These are phyloP conservation scores for Centroberyx gerrardi DNA, from an alignment of 2,797 vertebrate species.

Conservation along the genomic window DNA sequence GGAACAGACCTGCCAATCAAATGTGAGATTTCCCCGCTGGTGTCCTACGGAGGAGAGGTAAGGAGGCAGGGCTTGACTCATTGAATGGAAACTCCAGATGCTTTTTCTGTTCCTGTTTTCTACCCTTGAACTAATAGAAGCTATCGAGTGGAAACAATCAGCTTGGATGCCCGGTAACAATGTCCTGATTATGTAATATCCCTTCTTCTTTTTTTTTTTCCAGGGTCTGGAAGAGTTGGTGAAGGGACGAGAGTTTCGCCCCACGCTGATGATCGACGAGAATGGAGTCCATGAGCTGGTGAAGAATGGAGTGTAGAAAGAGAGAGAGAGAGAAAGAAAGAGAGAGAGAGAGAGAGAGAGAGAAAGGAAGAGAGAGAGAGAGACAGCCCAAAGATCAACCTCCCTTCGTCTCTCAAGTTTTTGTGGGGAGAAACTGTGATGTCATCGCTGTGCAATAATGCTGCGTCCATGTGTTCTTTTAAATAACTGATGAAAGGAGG, in stretches of 20 bases:
- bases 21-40: slow-evolving; percentile 96
- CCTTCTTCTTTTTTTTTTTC: slow-evolving; percentile 13
- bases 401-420: slow-evolving; percentile 47
- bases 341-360: slow-evolving; percentile 80
- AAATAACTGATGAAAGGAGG: slow-evolving; percentile 4
- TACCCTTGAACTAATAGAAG: neutral
- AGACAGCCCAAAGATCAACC: slow-evolving; percentile 58
- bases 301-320: slow-evolving; percentile 90
- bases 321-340: slow-evolving; percentile 71
- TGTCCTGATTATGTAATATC: slow-evolving; percentile 13
- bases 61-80: slow-evolving; percentile 48
- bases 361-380: slow-evolving; percentile 74
- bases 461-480: slow-evolving; percentile 22
- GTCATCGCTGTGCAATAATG: slow-evolving; percentile 81
- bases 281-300: slow-evolving; percentile 89
- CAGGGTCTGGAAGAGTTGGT: slow-evolving; percentile 92
- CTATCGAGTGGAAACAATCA: neutral
- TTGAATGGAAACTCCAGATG: slow-evolving; percentile 42
- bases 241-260: slow-evolving; percentile 88
- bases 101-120: slow-evolving; percentile 8
- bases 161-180: neutral
- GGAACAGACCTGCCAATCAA: slow-evolving; percentile 94
- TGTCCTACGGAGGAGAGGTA: slow-evolving; percentile 98
- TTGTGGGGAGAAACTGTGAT: slow-evolving; percentile 74
- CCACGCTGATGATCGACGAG: slow-evolving; percentile 90